Evolutionary conservation across 2,113 vertebrate species (phyloP).

Genomic region (Ahaetulla prasina): DNA sequence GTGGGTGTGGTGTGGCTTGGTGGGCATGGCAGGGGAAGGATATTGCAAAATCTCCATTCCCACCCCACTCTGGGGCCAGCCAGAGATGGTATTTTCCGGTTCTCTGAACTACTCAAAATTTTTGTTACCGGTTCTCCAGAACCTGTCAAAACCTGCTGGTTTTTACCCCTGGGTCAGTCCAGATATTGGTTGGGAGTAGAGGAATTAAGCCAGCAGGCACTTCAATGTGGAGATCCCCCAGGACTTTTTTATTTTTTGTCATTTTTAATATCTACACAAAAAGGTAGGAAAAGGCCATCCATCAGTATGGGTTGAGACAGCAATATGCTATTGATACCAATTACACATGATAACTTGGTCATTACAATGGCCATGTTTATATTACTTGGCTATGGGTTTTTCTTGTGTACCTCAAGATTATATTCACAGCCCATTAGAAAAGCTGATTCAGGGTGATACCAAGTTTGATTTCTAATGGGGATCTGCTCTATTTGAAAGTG

Average conservation of each 20-base stretch:
- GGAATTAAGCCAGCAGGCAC: not conserved
- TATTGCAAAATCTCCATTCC: too few relatives aligned
- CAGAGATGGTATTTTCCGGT: too few relatives aligned
- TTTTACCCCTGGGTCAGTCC: too few relatives aligned
- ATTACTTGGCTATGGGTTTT: not conserved
- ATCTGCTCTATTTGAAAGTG: not conserved
- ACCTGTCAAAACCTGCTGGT: too few relatives aligned
- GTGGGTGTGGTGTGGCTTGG: too few relatives aligned
- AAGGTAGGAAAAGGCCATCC: not conserved
- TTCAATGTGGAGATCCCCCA: not conserved
- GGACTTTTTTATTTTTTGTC: not conserved
- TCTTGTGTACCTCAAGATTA: not conserved
- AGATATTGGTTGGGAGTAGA: not conserved
- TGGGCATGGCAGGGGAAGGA: too few relatives aligned
- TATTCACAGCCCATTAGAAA: not conserved
- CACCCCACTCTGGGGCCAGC: too few relatives aligned
- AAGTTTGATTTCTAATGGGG: not conserved
- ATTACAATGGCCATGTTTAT: not conserved
- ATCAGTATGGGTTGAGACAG: not conserved
- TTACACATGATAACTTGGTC: not conserved
- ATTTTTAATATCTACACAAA: not conserved
- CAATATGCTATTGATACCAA: not conserved
- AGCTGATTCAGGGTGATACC: not conserved
- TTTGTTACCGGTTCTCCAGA: too few relatives aligned
- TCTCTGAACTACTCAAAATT: too few relatives aligned